Evolutionary conservation across 1,140 invertebrate species (phyloP).

Genomic region (Phymorhynchus buccinoides): DNA sequence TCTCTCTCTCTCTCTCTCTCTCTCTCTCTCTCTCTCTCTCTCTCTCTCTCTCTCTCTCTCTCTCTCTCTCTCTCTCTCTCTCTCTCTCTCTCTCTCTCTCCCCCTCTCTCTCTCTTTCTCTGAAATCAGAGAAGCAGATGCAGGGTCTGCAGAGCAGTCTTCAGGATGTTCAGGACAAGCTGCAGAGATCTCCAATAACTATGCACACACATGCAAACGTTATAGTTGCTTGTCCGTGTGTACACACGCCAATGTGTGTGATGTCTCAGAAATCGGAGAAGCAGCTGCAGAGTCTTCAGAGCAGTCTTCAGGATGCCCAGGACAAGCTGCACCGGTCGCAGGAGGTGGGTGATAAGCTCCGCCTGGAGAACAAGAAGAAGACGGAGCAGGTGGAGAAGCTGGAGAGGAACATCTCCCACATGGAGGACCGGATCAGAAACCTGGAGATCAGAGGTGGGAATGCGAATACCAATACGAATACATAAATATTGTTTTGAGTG

Average conservation of each 20-base stretch:
- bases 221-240: neutral
- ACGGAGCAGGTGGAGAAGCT: conserved; percentile 62
- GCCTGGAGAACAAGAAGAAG: conserved; percentile 61
- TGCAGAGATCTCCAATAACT: neutral
- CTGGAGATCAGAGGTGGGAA: conserved; percentile 64
- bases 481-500: neutral
- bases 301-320: conserved; percentile 53
- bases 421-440: conserved; percentile 63
- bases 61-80: neutral
- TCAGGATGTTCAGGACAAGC: neutral
- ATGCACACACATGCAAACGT: neutral
- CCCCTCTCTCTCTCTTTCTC: neutral
- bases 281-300: conserved; percentile 48
- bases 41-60: neutral
- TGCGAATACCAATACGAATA: neutral
- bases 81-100: neutral
- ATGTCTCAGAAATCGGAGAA: conserved; percentile 55
- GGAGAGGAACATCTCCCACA: conserved; percentile 55
- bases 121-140: neutral
- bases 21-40: neutral
- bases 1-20: neutral
- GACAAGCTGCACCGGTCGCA: conserved; percentile 52
- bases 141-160: neutral
- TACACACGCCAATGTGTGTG: neutral
- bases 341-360: conserved; percentile 55